These are phyloP conservation scores for Hyposmocoma kahamanoa DNA, from an alignment of 1,140 invertebrate genomes.

Conservation along the genomic window DNA sequence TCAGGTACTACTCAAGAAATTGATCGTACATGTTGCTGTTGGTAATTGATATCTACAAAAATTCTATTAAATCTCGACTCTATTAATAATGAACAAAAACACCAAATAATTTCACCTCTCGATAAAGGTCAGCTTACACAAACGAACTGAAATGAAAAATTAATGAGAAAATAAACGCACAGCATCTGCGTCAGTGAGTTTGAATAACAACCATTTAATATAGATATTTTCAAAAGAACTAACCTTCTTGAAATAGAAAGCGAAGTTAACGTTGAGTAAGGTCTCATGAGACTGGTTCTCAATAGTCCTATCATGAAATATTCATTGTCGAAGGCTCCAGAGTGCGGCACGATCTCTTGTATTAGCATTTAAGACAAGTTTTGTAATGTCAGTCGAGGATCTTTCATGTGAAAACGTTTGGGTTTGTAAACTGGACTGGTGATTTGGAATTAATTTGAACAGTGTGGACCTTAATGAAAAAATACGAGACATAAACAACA, in stretches of 20 bases:
- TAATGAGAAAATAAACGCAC: slow-evolving; percentile 39
- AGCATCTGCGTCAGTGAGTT: slow-evolving; percentile 26
- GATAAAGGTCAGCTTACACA: slow-evolving; percentile 21
- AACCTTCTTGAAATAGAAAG: no score
- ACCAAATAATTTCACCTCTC: no score
- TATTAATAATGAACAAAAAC: no score
- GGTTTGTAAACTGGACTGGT: no score
- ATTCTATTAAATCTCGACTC: no score
- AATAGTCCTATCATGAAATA: slow-evolving; percentile 35
- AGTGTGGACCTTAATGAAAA: no score
- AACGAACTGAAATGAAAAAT: slow-evolving; percentile 31
- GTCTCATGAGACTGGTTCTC: slow-evolving; percentile 13
- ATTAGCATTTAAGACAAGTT: slow-evolving; percentile 45
- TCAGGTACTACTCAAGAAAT: no score
- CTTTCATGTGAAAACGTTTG: slow-evolving; percentile 23
- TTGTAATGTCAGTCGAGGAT: slow-evolving; percentile 31
- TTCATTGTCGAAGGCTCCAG: slow-evolving; percentile 27
- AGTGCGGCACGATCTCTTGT: slow-evolving; percentile 29
- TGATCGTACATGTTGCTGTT: no score
- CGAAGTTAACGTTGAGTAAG: slow-evolving; percentile 5
- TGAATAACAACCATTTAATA: slow-evolving; percentile 17
- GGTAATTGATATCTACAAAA: no score
- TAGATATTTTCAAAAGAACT: no score
- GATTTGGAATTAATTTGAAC: no score
- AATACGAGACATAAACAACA: no score